Evolutionary conservation across 2,888 invertebrate genomes (phyloP), one percentile per base, ranked within the genome.

Genomic region (Temnothorax rugatulus): DNA sequence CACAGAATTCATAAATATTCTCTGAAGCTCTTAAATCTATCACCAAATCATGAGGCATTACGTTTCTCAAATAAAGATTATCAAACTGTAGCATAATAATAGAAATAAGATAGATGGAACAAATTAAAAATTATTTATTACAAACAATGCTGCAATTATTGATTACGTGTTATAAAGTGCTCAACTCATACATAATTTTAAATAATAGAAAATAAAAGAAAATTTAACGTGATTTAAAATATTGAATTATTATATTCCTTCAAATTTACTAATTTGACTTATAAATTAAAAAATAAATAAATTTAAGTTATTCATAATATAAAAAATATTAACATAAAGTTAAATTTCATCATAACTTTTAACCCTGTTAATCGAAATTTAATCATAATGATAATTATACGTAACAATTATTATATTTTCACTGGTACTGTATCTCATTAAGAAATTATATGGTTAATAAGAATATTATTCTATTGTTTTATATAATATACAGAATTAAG

Each of bases 1-100:
- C 89, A 90, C 89, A 89, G 86, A 90, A 86, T 88, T 87, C 84
- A 84, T 71, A 44, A 79, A 82, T 74, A 75, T 87, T 73, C 54
- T 84, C 84, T 82, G 15, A 87, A 86, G 59, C 82, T 79, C 71
- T 81, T 38, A 79, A 89, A 87, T 88, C 85, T 79, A 89, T 84
- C 89, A 89, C 90, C 92, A 88, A 89, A 86, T 92, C 92, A 92
- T 84, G 89, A 87, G 88, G 88, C 86, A 90, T 82, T 25, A 38
- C 18, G 0, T 76, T n/a, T 63, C 8, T 61, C 47, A 38, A 68
- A 50, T 41, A 29, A 15, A 75, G 5, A 52, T 25, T 41, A n/a
- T 44, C 21, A 21, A 52, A 52, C 13, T 68, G 44, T 44, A 34
- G 47, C 25, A 44, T 8, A 77, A 50, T 18, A 38, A 52, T 25